Evolutionary conservation across 2,113 vertebrate genomes (phyloP).

Genomic region (Tachysurus fulvidraco): DNA sequence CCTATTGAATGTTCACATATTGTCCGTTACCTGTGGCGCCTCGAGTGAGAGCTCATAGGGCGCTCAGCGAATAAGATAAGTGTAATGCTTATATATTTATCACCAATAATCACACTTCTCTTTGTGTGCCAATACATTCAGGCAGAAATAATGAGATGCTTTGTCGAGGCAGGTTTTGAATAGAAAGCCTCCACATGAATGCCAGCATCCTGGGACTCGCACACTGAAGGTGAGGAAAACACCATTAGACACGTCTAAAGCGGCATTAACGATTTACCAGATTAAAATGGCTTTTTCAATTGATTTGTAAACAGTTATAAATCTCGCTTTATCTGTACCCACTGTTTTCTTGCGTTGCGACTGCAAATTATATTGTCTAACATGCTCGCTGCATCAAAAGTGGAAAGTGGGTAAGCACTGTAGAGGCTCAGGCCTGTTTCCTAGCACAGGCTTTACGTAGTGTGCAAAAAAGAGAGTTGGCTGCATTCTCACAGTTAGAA

Average conservation of each 20-base stretch:
- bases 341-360: constrained; percentile 38
- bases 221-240: constrained; percentile 61
- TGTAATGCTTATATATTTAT: constrained; percentile 65
- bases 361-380: constrained; percentile 47
- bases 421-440: constrained; percentile 8
- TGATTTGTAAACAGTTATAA: constrained; percentile 52
- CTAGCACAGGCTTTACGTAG: background rate
- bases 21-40: constrained; percentile 43
- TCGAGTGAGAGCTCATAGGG: constrained; percentile 52
- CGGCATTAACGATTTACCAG: constrained; percentile 57
- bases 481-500: constrained; percentile 13
- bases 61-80: constrained; percentile 60
- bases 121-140: constrained; percentile 57
- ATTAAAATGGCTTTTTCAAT: constrained; percentile 54
- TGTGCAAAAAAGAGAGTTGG: constrained; percentile 21
- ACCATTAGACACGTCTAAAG: constrained; percentile 60
- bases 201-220: constrained; percentile 58
- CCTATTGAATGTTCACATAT: constrained; percentile 49
- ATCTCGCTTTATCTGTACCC: constrained; percentile 34
- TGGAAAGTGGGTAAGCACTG: constrained; percentile 21
- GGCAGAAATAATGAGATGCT: constrained; percentile 57
- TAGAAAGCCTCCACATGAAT: constrained; percentile 53
- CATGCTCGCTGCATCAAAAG: constrained; percentile 2
- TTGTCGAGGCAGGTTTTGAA: constrained; percentile 56
- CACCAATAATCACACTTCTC: constrained; percentile 66